Conservation (phyloP, 2,797 vertebrate species). For the Hapalemur alaotrensis region DNA sequence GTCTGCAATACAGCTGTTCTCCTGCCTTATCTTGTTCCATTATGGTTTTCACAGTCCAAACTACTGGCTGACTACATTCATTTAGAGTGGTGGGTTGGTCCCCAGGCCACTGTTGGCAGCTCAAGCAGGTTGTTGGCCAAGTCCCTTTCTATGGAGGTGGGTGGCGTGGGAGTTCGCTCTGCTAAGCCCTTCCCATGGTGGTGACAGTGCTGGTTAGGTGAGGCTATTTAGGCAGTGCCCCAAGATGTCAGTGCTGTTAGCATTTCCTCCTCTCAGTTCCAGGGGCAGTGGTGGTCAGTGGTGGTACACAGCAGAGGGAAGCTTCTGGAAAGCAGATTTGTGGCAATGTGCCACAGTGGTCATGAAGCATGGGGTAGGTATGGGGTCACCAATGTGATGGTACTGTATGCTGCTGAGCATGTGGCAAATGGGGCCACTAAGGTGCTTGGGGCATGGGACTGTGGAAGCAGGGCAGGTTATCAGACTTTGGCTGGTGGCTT, state of each 20-base stretch:
- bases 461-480: background rate
- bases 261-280: background rate
- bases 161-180: background rate
- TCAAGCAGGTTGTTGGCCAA: background rate
- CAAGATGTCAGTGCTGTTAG: background rate
- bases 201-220: background rate
- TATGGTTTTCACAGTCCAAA: background rate
- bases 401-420: background rate
- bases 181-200: background rate
- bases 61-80: background rate
- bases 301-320: background rate
- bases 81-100: background rate
- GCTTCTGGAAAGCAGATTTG: background rate
- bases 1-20: background rate
- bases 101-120: background rate
- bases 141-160: background rate
- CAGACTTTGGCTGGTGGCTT: background rate
- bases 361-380: background rate
- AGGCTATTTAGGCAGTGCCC: background rate
- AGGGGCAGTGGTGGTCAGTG: background rate
- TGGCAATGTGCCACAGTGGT: too few species aligned
- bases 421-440: background rate
- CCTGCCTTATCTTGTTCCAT: background rate
- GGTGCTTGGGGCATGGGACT: background rate
- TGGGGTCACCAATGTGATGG: background rate